These are phyloP conservation scores for Campylorhamphus procurvoides DNA, from an alignment of 2,113 vertebrate genomes.

Conservation along the genomic window DNA sequence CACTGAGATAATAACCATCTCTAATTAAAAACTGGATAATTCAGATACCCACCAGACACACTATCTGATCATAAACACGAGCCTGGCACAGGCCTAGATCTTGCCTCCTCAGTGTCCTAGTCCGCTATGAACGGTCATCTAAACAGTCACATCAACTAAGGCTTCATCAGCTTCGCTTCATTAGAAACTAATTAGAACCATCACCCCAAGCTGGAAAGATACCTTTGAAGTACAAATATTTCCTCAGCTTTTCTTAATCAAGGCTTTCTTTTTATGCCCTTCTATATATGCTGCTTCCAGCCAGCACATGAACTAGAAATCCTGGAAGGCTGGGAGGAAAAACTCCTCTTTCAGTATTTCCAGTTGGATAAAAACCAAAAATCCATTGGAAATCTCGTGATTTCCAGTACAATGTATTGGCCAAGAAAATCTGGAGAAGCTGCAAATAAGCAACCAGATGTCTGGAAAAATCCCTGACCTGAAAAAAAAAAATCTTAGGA, in stretches of 20 bases:
- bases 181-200: conserved; percentile 35
- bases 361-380: conserved; percentile 26
- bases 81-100: neutral
- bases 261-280: neutral
- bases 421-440: conserved; percentile 28
- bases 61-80: neutral
- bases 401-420: neutral
- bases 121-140: neutral
- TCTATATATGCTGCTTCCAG: conserved; percentile 1
- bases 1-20: neutral
- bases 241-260: conserved; percentile 43
- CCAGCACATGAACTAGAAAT: neutral
- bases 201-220: conserved; percentile 18
- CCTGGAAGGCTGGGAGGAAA: conserved; percentile 47
- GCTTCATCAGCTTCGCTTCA: neutral
- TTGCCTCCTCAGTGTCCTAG: neutral
- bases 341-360: conserved; percentile 18
- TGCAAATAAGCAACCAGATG: conserved; percentile 47
- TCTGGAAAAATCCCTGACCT: neutral
- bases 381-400: conserved; percentile 1
- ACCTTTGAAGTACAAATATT: conserved; percentile 49
- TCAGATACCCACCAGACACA: neutral
- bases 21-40: neutral
- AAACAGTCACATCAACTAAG: neutral
- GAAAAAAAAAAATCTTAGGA: neutral